Base-by-base conservation (phyloP, 2,113 vertebrate species). In the Ciconia boyciana region DNA sequence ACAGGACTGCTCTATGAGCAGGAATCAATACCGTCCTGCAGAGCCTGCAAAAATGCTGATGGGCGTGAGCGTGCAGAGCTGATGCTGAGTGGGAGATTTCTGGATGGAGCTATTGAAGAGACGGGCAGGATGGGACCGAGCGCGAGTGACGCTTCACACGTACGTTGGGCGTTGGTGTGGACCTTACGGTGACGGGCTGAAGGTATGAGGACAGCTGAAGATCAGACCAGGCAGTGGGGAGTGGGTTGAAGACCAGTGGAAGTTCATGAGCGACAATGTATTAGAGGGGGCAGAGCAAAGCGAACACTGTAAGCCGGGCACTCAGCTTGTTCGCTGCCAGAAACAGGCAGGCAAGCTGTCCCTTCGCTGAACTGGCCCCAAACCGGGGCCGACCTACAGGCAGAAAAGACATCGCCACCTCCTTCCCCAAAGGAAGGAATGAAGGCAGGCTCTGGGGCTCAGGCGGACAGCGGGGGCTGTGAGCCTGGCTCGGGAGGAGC, bases 141-240 rank as follows among this genome's bases (percentile, higher is more conserved):
- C 0, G 1, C 0, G 0, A 71, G 21, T 48, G 55, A 46, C 0
- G 2, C 39, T 82, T 61, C 41, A 48, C 29, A 10, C 0, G 0
- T 43, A 8, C 0, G 0, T 1, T 20, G 34, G 24, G 15, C 15
- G 5, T 25, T 62, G 80, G n/a, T 25, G n/a, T 26, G 44, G n/a
- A 25, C 14, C 43, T 78, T 49, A 28, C 1, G 2, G 39, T 14
- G 80, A 21, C 0, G 11, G 72, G 34, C 61, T 89, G 55, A 49
- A 32, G 39, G 32, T 51, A 24, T 0, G 0, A 44, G 48, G 43
- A 22, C 57, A 41, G 39, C 32, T 85, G 61, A 65, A 85, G 43
- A 34, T 62, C 28, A 34, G 34, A 28, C 28, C 64, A 64, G 61
- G 46, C 24, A 11, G 6, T 26, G 62, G 15, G 43, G 14, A 34